Base-by-base conservation (phyloP, 1,140 invertebrate species). In the Aphis gossypii region DNA sequence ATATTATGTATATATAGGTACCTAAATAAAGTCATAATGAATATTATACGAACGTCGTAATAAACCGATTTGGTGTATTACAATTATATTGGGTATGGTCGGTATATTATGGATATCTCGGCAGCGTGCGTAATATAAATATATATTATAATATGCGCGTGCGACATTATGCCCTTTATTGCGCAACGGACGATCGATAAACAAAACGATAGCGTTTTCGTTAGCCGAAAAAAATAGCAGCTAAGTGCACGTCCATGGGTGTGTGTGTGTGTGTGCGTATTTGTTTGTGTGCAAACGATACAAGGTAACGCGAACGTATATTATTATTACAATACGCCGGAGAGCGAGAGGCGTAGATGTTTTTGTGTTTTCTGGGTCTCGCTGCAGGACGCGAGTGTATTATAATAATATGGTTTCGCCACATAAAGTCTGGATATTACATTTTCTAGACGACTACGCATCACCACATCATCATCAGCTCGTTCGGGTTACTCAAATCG, bases 401-500 rank as follows among this genome's bases (percentile, higher is more conserved):
- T n/a, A n/a, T 76, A 76, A 76, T 76, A 76, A 76, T 76, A 76
- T n/a, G n/a, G 60, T 76, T 76, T 76, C 60, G 60, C 60, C n/a
- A 76, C 60, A 4, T 76, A 18, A 76, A n/a, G n/a, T 76, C n/a
- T 76, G 18, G 60, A 18, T 11, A 11, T 46, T 11, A 46, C 60
- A 4, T 18, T n/a, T n/a, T 4, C 14, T 30, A 76, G n/a, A 30
- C 5, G 30, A 18, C 30, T 18, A 14, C 14, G 14, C 60, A 68
- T 68, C 60, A 46, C 46, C 46, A 18, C 48, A 51, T 51, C 48
- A 51, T 51, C 48, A 51, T 51, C 48, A n/a, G 60, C 11, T 76
- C 30, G 30, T 76, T 76, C 60, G 60, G 30, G n/a, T n/a, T 76
- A 35, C 30, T 35, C 18, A 76, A n/a, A 76, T 76, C 60, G 30